Conservation (phyloP, 53 echinoderm and acorn worm species). For the Temnopleurus reevesii region DNA sequence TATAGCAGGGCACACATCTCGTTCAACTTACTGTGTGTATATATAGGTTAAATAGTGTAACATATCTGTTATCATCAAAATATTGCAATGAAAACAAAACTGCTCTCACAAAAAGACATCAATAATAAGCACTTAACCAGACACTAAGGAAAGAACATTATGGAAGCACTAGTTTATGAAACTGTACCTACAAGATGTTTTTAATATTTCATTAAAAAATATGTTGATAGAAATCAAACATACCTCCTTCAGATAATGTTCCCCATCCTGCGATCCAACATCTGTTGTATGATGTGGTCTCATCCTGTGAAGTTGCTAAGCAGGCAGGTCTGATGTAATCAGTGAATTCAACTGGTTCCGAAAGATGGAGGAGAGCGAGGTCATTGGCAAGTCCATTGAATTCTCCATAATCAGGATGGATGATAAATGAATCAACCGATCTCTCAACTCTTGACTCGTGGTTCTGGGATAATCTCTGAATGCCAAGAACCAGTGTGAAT, state of each 20-base stretch:
- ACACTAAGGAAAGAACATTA: too few species aligned
- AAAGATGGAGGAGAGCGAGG: conserved; percentile 70
- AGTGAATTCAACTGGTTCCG: conserved; percentile 11
- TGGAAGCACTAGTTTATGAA: too few species aligned
- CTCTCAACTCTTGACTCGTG: neutral
- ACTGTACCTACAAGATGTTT: too few species aligned
- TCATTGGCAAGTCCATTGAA: conserved; percentile 59
- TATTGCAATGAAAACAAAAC: too few species aligned
- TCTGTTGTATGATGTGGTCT: conserved; percentile 43
- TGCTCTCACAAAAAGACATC: too few species aligned
- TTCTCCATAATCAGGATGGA: conserved; percentile 63
- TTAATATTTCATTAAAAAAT: too few species aligned
- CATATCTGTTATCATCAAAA: too few species aligned
- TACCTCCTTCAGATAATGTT: conserved; percentile 5
- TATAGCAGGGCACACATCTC: too few species aligned
- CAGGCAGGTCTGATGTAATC: conserved; percentile 72
- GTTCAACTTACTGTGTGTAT: too few species aligned
- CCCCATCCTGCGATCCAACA: conserved; percentile 92
- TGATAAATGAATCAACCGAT: neutral
- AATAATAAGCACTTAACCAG: too few species aligned
- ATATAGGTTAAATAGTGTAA: too few species aligned
- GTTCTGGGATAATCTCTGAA: neutral
- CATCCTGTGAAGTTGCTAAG: conserved; percentile 50
- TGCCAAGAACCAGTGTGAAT: neutral
- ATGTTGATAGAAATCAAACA: too few species aligned